phyloP scores from a whole-genome alignment of 2,888 invertebrate species.

The Ceramica pisi region DNA sequence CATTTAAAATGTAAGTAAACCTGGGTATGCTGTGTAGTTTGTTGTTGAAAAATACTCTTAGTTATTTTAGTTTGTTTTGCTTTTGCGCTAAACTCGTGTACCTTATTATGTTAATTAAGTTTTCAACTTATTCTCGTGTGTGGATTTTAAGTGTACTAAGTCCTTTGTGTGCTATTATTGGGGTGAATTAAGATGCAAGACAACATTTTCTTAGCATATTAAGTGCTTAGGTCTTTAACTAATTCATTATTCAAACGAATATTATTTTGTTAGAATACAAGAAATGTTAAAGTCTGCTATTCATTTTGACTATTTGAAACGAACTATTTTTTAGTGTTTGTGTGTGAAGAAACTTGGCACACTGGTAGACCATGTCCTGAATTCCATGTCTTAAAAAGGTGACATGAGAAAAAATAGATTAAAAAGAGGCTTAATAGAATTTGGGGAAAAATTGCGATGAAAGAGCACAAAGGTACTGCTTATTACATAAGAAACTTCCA shows the following conservation, averaged over 20 bases:
- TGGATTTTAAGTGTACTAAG: background rate
- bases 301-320: too few species aligned
- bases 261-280: background rate
- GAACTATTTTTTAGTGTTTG: too few species aligned
- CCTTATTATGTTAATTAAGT: conserved; percentile 4
- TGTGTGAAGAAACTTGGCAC: too few species aligned
- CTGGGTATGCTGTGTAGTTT: background rate
- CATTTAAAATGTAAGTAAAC: background rate
- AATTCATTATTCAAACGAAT: background rate
- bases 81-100: background rate
- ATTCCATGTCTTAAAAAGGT: too few species aligned
- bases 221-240: background rate
- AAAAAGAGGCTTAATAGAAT: too few species aligned
- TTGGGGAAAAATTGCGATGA: too few species aligned
- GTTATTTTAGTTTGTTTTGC: background rate
- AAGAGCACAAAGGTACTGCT: too few species aligned
- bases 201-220: too few species aligned
- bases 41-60: background rate
- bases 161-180: background rate
- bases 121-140: conserved; percentile 19
- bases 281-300: background rate
- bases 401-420: too few species aligned
- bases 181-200: background rate
- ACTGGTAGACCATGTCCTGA: too few species aligned
- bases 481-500: too few species aligned